Percentiles rank a stretch among this genome's conserved stretches.
Conservation (phyloP, 2,888 invertebrate genomes). For the Cerastis rubricosa region DNA sequence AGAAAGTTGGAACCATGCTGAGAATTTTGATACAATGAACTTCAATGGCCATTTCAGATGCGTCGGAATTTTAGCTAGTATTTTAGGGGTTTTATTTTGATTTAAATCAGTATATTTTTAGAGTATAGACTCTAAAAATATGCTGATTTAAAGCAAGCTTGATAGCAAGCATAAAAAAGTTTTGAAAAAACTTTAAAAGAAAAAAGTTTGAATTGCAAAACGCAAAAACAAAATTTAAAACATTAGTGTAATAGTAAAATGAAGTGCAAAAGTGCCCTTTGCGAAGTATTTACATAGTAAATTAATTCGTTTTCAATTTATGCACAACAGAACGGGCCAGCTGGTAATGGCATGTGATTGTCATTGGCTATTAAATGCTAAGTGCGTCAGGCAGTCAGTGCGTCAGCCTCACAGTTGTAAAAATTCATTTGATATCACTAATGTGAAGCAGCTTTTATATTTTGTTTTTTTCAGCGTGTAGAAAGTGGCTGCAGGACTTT, state of each 20-base stretch:
- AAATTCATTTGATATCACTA: slow-evolving; percentile 59
- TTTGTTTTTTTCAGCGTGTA: not conserved
- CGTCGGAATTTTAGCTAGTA: slow-evolving; percentile 35
- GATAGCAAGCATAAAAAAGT: not conserved
- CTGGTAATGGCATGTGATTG: slow-evolving; percentile 68
- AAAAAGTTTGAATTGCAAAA: slow-evolving; percentile 6
- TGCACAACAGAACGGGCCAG: slow-evolving; percentile 57
- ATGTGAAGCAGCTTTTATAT: slow-evolving; percentile 6
- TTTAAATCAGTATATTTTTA: not conserved
- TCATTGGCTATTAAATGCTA: slow-evolving; percentile 65
- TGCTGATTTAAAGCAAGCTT: too few species aligned
- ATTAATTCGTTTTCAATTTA: slow-evolving; percentile 68
- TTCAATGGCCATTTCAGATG: slow-evolving; percentile 20
- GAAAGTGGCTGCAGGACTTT: not conserved
- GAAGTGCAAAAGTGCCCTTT: slow-evolving; percentile 54
- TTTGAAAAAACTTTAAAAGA: not conserved
- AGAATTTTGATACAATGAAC: slow-evolving; percentile 48
- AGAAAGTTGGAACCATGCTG: slow-evolving; percentile 56
- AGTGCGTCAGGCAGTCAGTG: slow-evolving; percentile 61
- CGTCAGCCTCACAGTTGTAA: slow-evolving; percentile 55
- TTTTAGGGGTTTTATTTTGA: slow-evolving; percentile 9
- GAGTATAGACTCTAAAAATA: not conserved
- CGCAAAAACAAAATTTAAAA: slow-evolving; percentile 24
- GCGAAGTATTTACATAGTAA: slow-evolving; percentile 68
- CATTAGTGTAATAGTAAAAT: slow-evolving; percentile 46